Percentiles rank a stretch among this genome's conserved stretches.
Evolutionary conservation across 1,140 invertebrate species (phyloP).

Genomic region (Galleria mellonella): DNA sequence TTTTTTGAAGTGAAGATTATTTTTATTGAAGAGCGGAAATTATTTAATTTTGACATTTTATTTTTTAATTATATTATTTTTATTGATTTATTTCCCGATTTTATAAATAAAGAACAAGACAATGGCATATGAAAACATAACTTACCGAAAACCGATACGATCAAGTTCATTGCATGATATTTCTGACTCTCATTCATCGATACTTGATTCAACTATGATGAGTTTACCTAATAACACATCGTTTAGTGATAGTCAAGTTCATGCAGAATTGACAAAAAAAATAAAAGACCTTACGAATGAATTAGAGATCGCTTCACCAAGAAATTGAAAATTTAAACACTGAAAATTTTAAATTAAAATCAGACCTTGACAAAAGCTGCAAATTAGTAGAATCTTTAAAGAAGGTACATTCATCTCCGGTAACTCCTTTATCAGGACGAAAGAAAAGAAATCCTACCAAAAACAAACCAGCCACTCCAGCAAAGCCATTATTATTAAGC

Average conservation of each 20-base stretch:
- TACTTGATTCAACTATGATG: neutral
- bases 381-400: neutral
- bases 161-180: neutral
- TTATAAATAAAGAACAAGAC: too few relatives aligned
- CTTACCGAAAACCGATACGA: neutral
- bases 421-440: too few relatives aligned
- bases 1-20: too few relatives aligned
- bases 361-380: neutral
- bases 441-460: too few relatives aligned
- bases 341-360: neutral
- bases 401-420: neutral
- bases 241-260: neutral
- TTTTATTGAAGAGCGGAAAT: too few relatives aligned
- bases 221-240: neutral
- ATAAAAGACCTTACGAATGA: neutral
- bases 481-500: too few relatives aligned
- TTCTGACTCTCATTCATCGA: neutral
- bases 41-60: too few relatives aligned
- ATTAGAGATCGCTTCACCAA: neutral
- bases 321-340: neutral
- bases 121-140: neutral
- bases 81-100: too few relatives aligned
- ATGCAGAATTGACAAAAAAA: neutral
- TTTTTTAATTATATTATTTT: too few relatives aligned
- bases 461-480: too few relatives aligned